Base-by-base conservation (phyloP, 2,113 vertebrate species). In the Ochotona curzoniae region DNA sequence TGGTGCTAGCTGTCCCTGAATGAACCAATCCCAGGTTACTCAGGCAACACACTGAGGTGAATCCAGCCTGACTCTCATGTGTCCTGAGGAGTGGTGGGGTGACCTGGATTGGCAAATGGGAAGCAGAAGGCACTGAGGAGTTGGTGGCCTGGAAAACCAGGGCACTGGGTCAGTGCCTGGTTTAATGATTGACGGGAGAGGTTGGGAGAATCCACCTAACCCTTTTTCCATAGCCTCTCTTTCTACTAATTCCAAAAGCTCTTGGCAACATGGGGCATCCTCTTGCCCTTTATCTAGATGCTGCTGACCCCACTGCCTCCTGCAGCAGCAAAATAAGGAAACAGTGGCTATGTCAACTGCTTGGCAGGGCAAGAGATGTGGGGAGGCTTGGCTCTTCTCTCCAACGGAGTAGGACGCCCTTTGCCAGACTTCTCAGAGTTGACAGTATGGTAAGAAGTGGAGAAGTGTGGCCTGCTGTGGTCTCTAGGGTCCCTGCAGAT, bases 81-180 rank as follows among this genome's bases (percentile, higher is more conserved):
- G 15, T 60, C 35, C 32, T 32, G 38, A 79, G 47, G 51, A 15
- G 61, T 44, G 28, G 7, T 94, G 88, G 80, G 80, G 63, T 95
- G 86, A 96, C 81, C 76, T 80, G 83, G 9, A 70, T 89, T 92
- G 76, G 81, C 95, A 73, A 91, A 80, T 89, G 54, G 9, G 44
- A 63, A 89, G 44, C 83, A 80, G 73, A 82, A 60, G 93, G 51
- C 67, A 61, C 67, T 0, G 0, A 11, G 70, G 83, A 96, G 85
- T 70, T 51, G 44, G 83, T 89, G 90, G 35, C 66, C 80, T 66
- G 60, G 93, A 94, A 96, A 96, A 93, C 47, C 47, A 64, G 93
- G 94, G 93, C 87, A 93, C 76, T 96, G 81, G 90, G 86, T 94
- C 83, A 79, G 73, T 30, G 12, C 70, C 61, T 15, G 12, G 83